phyloP scores from a whole-genome alignment of 2,113 vertebrate genomes.

The Tetrax tetrax region DNA sequence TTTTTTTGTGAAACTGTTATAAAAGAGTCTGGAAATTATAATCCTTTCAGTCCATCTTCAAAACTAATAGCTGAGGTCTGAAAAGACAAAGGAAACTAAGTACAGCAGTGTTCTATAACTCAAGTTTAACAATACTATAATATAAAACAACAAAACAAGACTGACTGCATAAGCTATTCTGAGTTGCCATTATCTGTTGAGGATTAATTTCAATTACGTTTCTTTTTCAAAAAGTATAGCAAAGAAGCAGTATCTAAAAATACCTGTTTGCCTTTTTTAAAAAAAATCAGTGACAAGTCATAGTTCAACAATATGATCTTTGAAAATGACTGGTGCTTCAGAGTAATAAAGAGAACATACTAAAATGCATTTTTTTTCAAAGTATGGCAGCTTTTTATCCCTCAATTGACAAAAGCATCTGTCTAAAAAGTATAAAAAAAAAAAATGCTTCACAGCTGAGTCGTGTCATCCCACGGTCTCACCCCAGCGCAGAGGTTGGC shows the following conservation, averaged over 20 bases:
- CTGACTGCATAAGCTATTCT: conserved; percentile 25
- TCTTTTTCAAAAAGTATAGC: conserved; percentile 18
- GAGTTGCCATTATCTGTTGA: conserved; percentile 8
- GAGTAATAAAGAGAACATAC: neutral
- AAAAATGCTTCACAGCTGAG: neutral
- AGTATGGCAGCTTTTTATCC: conserved; percentile 44
- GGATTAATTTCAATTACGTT: neutral
- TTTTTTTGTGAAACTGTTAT: neutral
- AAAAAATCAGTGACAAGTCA: neutral
- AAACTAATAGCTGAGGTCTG: conserved; percentile 43
- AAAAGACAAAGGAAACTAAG: conserved; percentile 25
- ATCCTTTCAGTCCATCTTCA: conserved; percentile 15
- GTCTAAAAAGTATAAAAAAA: neutral
- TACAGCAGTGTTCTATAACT: conserved; percentile 61
- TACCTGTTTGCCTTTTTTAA: conserved; percentile 20
- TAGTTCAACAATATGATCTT: neutral
- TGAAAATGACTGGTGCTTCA: conserved; percentile 1
- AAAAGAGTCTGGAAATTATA: conserved; percentile 3
- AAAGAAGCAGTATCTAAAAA: neutral
- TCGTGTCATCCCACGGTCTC: neutral
- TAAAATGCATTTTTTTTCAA: neutral
- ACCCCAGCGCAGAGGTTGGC: neutral
- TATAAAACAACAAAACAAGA: conserved; percentile 23
- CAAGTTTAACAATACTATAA: conserved; percentile 46
- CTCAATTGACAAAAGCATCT: conserved; percentile 9